These are phyloP conservation scores for Amazona guildingii DNA, from an alignment of 2,113 vertebrate genomes.

Conservation along the genomic window DNA sequence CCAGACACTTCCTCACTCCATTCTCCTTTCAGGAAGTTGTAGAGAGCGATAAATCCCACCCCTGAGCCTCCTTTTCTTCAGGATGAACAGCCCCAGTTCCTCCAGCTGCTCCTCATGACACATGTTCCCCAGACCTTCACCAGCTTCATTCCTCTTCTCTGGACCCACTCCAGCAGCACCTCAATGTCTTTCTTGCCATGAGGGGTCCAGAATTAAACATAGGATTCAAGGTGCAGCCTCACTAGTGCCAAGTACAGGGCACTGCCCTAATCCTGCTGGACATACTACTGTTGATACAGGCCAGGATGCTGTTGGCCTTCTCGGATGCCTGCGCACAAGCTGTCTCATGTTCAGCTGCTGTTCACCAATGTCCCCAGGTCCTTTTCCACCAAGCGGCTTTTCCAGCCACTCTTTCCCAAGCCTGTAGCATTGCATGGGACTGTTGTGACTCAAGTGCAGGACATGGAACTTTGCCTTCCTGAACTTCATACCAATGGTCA, in stretches of 20 bases:
- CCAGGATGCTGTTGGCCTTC: background rate
- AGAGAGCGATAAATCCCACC: background rate
- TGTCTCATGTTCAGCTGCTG: background rate
- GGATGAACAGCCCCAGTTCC: background rate
- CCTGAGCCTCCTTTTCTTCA: background rate
- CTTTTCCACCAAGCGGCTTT: background rate
- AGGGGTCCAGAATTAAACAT: background rate
- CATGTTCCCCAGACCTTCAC: background rate
- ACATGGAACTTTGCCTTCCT: background rate
- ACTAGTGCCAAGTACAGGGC: background rate
- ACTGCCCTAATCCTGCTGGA: background rate
- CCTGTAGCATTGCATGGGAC: background rate
- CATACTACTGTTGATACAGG: background rate
- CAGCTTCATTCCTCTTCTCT: background rate
- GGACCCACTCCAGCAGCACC: background rate
- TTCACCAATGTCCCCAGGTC: background rate
- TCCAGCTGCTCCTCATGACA: background rate
- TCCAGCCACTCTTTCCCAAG: background rate
- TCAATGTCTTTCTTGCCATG: background rate
- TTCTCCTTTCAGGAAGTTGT: background rate
- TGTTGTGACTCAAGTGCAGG: background rate
- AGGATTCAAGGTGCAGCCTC: background rate
- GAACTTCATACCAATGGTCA: background rate
- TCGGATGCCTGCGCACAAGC: background rate
- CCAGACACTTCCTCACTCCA: background rate